Percentiles rank a stretch among this genome's conserved stretches.
Evolutionary conservation across 2,888 invertebrate species (phyloP).

Genomic region (Byasa hedistus): DNA sequence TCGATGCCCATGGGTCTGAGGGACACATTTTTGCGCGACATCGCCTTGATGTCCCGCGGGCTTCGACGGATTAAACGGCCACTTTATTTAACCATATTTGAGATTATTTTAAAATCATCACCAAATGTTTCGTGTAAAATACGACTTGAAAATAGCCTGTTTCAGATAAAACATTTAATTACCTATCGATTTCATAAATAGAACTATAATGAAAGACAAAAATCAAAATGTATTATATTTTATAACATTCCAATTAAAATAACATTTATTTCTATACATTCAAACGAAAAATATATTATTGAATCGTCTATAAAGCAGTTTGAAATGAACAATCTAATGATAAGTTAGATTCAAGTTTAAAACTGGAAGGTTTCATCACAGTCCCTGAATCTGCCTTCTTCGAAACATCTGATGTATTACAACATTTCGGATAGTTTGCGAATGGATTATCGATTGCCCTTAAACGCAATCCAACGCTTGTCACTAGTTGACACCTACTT

Average conservation of each 20-base stretch:
- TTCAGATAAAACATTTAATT: neutral
- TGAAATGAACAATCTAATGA: conserved; percentile 16
- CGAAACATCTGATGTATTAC: conserved; percentile 28
- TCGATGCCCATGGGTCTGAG: too few species aligned
- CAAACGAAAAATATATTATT: neutral
- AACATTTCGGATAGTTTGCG: conserved; percentile 64
- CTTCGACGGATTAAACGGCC: too few species aligned
- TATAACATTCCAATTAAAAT: neutral
- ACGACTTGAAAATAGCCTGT: too few species aligned
- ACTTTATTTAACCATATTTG: too few species aligned
- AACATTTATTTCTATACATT: neutral
- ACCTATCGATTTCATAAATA: neutral
- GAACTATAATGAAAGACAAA: neutral
- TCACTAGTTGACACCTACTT: conserved; percentile 59
- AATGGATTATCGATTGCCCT: conserved; percentile 80
- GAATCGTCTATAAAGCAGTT: neutral
- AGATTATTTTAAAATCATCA: too few species aligned
- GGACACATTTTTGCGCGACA: too few species aligned
- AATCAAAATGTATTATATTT: neutral
- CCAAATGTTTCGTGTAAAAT: too few species aligned
- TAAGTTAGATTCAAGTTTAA: conserved; percentile 14
- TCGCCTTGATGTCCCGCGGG: too few species aligned
- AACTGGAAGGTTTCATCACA: conserved; percentile 39
- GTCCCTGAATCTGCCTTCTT: conserved; percentile 35
- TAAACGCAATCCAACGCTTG: conserved; percentile 64